These are phyloP conservation scores for Etheostoma spectabile DNA, from an alignment of 2,113 vertebrate species.

Conservation along the genomic window DNA sequence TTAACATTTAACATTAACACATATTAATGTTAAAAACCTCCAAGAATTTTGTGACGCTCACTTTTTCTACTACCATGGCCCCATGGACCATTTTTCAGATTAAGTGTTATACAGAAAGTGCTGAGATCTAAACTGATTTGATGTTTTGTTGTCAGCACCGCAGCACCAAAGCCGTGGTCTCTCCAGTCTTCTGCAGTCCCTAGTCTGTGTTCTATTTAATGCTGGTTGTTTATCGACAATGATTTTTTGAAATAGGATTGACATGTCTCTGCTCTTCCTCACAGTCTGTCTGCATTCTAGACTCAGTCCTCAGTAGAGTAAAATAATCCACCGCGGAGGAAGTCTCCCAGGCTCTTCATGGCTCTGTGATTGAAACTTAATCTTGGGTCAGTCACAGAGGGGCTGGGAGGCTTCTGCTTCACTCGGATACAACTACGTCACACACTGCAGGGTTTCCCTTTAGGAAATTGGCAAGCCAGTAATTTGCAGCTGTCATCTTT, in stretches of 20 bases:
- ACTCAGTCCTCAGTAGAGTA: conserved; percentile 23
- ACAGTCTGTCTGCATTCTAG: neutral
- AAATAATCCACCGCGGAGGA: conserved; percentile 43
- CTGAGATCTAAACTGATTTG: too few species aligned
- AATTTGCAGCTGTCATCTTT: conserved; percentile 20
- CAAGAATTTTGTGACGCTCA: too few species aligned
- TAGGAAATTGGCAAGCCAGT: conserved; percentile 3
- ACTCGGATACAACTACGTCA: conserved; percentile 5
- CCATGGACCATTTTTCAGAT: too few species aligned
- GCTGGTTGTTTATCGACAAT: neutral
- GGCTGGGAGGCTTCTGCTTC: conserved; percentile 20
- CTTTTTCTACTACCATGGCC: too few species aligned
- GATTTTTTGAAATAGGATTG: conserved; percentile 13
- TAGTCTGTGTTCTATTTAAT: neutral
- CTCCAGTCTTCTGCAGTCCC: neutral
- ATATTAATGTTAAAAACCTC: too few species aligned
- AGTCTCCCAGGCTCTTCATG: conserved; percentile 55
- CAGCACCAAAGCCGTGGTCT: neutral
- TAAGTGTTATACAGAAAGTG: too few species aligned
- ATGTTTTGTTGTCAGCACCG: too few species aligned
- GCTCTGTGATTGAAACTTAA: conserved; percentile 55
- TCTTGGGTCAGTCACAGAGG: conserved; percentile 37
- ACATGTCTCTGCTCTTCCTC: conserved; percentile 9
- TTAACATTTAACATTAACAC: too few species aligned
- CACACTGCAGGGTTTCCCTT: conserved; percentile 31